These are phyloP conservation scores for Brachionus rotundiformis DNA, from an alignment of 1,140 invertebrate genomes.

Conservation along the genomic window DNA sequence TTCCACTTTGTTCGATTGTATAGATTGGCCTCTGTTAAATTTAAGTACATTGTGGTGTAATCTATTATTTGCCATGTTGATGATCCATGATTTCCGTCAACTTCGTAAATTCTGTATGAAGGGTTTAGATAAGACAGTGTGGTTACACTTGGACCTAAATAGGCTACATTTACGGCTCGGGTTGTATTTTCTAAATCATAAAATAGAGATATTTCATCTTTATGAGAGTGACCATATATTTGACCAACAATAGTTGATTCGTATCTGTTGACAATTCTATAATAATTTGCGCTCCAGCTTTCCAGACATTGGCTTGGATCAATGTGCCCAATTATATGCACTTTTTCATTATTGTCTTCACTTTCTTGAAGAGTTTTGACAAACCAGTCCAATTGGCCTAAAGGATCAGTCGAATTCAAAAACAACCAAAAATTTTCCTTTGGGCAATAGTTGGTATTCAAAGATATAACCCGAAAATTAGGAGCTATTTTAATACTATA, in stretches of 20 bases:
- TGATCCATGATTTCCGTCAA: slow-evolving; percentile 29
- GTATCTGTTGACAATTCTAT: slow-evolving; percentile 60
- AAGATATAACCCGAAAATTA: slow-evolving; percentile 67
- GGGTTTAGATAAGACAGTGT: slow-evolving; percentile 69
- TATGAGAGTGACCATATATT: slow-evolving; percentile 67
- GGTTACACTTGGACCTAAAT: slow-evolving; percentile 86
- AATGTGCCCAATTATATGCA: slow-evolving; percentile 95
- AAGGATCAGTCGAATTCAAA: slow-evolving; percentile 91
- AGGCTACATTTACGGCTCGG: slow-evolving; percentile 78
- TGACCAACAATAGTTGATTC: slow-evolving; percentile 65
- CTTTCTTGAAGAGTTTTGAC: slow-evolving; percentile 74
- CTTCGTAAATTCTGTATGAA: slow-evolving; percentile 39
- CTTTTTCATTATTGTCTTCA: slow-evolving; percentile 85
- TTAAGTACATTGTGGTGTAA: slow-evolving; percentile 28
- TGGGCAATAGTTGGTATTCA: slow-evolving; percentile 66
- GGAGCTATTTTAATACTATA: slow-evolving; percentile 57
- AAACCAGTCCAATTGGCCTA: slow-evolving; percentile 86
- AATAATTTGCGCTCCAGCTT: slow-evolving; percentile 67
- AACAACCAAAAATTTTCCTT: slow-evolving; percentile 77
- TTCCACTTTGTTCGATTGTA: slow-evolving; percentile 34
- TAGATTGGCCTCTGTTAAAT: neutral
- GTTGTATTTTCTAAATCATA: slow-evolving; percentile 58
- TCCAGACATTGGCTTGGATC: slow-evolving; percentile 75
- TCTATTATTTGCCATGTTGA: slow-evolving; percentile 17
- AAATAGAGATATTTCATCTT: slow-evolving; percentile 64